Evolutionary conservation across 2,888 invertebrate genomes (phyloP).

Genomic region (Orthosia gothica): DNA sequence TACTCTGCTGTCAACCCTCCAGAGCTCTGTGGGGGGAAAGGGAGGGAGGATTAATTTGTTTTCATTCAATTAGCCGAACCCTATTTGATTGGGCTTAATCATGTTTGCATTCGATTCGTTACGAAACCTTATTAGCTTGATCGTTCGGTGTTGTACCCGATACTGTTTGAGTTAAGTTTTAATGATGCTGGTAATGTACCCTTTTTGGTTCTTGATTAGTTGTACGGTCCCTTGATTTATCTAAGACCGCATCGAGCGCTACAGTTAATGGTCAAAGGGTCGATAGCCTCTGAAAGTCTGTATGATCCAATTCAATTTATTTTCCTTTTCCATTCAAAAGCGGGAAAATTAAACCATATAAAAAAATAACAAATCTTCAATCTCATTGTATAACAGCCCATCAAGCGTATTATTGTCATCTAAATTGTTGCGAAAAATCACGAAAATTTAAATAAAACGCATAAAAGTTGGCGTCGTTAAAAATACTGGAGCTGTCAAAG

Average conservation of each 20-base stretch:
- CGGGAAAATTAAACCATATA: conserved; percentile 15
- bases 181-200: conserved; percentile 30
- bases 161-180: conserved; percentile 53
- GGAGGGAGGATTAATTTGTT: conserved; percentile 65
- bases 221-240: conserved; percentile 3
- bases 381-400: conserved; percentile 45
- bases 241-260: neutral
- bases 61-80: conserved; percentile 70
- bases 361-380: conserved; percentile 38
- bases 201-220: conserved; percentile 44
- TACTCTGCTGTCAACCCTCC: conserved; percentile 38
- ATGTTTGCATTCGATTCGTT: conserved; percentile 65
- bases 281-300: neutral
- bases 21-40: neutral
- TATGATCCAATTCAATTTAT: conserved; percentile 7
- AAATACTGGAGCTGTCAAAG: conserved; percentile 51
- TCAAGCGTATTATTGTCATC: conserved; percentile 50
- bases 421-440: conserved; percentile 63
- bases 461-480: conserved; percentile 61
- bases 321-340: conserved; percentile 14
- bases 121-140: conserved; percentile 53
- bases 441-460: conserved; percentile 63
- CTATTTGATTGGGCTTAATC: conserved; percentile 70
- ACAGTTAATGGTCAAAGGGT: conserved; percentile 28
- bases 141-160: conserved; percentile 34